A percentile compares a stretch with the other conserved stretches of the same genome.
These are phyloP conservation scores for Liasis olivaceus DNA, from an alignment of 2,797 vertebrate species.

Conservation along the genomic window DNA sequence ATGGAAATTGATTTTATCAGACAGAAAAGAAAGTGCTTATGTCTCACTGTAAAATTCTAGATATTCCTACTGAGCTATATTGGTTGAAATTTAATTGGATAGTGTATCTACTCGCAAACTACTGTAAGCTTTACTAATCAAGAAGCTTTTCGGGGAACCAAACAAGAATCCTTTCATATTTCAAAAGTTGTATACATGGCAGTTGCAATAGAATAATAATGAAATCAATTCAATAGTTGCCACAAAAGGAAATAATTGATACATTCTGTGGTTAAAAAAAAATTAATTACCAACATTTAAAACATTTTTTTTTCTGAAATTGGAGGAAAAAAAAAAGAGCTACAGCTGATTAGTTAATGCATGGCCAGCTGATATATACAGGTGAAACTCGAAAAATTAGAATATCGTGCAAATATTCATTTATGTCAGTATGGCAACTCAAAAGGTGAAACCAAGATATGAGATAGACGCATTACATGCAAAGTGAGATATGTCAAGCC, in stretches of 20 bases:
- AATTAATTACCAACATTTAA: neutral
- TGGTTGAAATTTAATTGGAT: neutral
- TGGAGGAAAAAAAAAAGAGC: neutral
- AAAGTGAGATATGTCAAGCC: too few species aligned
- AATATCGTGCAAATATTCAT: too few species aligned
- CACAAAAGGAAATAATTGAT: neutral
- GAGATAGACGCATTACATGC: too few species aligned
- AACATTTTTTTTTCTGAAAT: neutral
- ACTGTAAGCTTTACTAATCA: neutral
- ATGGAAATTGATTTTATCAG: neutral
- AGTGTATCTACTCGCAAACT: constrained; percentile 16
- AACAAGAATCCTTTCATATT: neutral
- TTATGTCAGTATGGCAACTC: too few species aligned
- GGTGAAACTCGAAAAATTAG: too few species aligned
- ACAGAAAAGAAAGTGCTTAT: constrained; percentile 47
- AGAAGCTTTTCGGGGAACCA: neutral
- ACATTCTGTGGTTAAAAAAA: neutral
- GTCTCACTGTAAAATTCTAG: constrained; percentile 37
- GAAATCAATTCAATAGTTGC: neutral
- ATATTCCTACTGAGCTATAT: constrained; percentile 50
- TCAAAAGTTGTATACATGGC: neutral
- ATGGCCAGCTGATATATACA: neutral
- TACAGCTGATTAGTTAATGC: neutral
- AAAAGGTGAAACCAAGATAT: too few species aligned
- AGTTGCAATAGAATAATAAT: neutral